Conservation (phyloP, 2,888 invertebrate genomes). For the Adineta ricciae region DNA sequence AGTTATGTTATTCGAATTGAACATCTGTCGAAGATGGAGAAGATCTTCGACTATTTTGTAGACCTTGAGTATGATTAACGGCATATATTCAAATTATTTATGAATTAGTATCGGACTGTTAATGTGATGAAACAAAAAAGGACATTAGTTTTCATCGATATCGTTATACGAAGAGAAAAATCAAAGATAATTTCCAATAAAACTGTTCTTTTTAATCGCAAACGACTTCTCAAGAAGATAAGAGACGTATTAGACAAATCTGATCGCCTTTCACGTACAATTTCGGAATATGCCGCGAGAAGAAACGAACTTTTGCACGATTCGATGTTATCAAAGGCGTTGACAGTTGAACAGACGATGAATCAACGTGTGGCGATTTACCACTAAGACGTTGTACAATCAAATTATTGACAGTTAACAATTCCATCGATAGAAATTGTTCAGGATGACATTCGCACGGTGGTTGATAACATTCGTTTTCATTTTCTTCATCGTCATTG, state of each 20-base stretch:
- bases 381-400: neutral
- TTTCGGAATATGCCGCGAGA: neutral
- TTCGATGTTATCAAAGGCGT: neutral
- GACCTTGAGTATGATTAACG: neutral
- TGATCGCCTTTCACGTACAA: constrained; percentile 1
- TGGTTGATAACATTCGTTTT: neutral
- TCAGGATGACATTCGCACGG: constrained; percentile 13
- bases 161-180: neutral
- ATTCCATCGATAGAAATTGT: neutral
- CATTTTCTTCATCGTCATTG: neutral
- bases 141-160: neutral
- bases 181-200: neutral
- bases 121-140: neutral
- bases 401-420: neutral
- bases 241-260: neutral
- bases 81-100: neutral
- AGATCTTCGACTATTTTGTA: too few relatives aligned
- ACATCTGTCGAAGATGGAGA: too few relatives aligned
- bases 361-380: neutral
- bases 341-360: neutral
- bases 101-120: neutral
- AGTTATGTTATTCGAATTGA: too few relatives aligned
- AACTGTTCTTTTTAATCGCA: neutral
- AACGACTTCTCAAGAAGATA: neutral
- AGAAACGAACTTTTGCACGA: constrained; percentile 1